A percentile compares a stretch with the other conserved stretches of the same genome.
Conservation (phyloP, 1,140 invertebrate genomes). For the Thaumatotibia leucotreta region DNA sequence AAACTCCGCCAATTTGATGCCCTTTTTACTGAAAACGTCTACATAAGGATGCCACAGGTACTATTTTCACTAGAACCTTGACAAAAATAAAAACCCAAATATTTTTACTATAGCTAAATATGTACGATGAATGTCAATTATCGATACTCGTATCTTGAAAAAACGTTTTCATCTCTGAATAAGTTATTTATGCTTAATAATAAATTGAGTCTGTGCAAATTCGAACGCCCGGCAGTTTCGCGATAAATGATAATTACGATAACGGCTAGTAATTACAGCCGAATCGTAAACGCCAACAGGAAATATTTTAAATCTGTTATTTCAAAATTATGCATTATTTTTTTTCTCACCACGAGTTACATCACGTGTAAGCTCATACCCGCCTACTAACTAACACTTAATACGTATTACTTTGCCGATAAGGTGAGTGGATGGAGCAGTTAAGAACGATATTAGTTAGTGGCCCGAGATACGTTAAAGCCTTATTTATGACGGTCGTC, state of each 20-base stretch:
- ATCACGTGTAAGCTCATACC: neutral
- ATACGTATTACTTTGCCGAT: conserved; percentile 9
- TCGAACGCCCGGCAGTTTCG: neutral
- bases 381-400: neutral
- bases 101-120: neutral
- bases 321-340: neutral
- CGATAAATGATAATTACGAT: neutral
- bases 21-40: no score
- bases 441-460: conserved; percentile 2
- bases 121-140: neutral
- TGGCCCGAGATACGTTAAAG: conserved; percentile 2
- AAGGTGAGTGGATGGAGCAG: conserved; percentile 9
- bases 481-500: conserved; percentile 1
- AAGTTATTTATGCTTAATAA: neutral
- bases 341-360: neutral
- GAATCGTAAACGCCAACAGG: neutral
- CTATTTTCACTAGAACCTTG: no score
- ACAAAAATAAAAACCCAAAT: no score
- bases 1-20: no score
- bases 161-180: neutral
- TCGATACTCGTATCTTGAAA: neutral
- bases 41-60: no score
- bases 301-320: neutral
- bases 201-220: neutral
- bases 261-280: neutral